These are phyloP conservation scores for Montipora cactus DNA, from an alignment of 64 coral and sea anemone genomes.

Conservation along the genomic window DNA sequence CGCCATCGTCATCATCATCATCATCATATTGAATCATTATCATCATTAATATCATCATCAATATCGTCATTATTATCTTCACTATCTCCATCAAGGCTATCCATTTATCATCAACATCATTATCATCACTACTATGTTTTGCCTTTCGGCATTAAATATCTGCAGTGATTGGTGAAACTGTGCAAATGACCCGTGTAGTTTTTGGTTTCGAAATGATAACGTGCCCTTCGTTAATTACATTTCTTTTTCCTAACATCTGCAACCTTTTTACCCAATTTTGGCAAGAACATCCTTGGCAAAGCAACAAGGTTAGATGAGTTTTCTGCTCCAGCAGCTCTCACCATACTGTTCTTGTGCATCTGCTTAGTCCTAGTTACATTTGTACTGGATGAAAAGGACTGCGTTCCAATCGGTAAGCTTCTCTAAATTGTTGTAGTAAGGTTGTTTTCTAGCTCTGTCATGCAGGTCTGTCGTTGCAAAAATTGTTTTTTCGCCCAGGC, in stretches of 20 bases:
- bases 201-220: neutral
- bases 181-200: neutral
- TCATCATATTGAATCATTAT: neutral
- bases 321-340: constrained; percentile 67
- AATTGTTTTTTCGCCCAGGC: neutral
- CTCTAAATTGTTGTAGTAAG: neutral
- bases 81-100: no score
- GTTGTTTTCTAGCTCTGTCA: neutral
- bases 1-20: neutral
- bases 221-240: neutral
- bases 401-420: constrained; percentile 54
- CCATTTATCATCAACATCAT: neutral
- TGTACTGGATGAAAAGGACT: constrained; percentile 66
- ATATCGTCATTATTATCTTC: no score
- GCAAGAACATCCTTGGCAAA: constrained; percentile 64
- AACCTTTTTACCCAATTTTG: constrained; percentile 71
- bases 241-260: constrained; percentile 39
- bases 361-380: constrained; percentile 61
- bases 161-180: neutral
- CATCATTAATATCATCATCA: neutral
- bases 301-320: constrained; percentile 62
- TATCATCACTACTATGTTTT: neutral
- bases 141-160: neutral
- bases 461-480: neutral
- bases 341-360: constrained; percentile 48